Base-by-base conservation (phyloP, 1,140 invertebrate species). In the Drosophila rhopaloa region DNA sequence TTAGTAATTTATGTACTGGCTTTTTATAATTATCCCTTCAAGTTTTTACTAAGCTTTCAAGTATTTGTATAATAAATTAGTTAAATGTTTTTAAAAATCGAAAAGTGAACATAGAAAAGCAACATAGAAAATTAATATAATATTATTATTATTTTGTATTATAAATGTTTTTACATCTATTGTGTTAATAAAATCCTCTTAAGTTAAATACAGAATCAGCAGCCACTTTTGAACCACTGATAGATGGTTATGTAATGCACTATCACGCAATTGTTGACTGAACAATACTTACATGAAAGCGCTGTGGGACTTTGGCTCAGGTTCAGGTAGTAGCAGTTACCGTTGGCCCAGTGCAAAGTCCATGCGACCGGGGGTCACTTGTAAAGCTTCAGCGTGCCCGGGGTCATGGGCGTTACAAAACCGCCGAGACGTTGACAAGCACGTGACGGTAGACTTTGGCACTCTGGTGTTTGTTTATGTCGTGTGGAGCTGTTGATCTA, bases 341-440 rank as follows among this genome's bases (percentile, higher is more conserved):
- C 59, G 48, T 40, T 67, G 48, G 41, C 50, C 65, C 35, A 51
- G 50, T 47, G 63, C 67, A 71, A 71, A 71, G 67, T 71, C 65
- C 67, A 57, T n/a, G 48, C 35, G 13, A 43, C 16, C 44, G 51
- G 60, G 46, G 67, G 67, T 71, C 51, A 71, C 67, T 71, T 71
- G 67, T 71, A 71, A 41, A 58, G 67, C 67, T 71, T 71, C 67
- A 16, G 38, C 41, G 44, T 58, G 53, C 66, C 46, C 55, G 44
- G 54, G 68, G 68, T 72, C 68, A 71, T 32, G 24, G 54, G 68
- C 68, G 68, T 71, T 71, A 72, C 19, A 56, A 46, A 68, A 68
- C 50, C 50, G 38, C 27, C 41, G 24, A 40, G 67, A 71, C 66
- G 29, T 41, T 62, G 60, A 71, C 53, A 56, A 47, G 68, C 53